These are phyloP conservation scores for Hestina assimilis DNA, from an alignment of 1,140 invertebrate species.

Conservation along the genomic window DNA sequence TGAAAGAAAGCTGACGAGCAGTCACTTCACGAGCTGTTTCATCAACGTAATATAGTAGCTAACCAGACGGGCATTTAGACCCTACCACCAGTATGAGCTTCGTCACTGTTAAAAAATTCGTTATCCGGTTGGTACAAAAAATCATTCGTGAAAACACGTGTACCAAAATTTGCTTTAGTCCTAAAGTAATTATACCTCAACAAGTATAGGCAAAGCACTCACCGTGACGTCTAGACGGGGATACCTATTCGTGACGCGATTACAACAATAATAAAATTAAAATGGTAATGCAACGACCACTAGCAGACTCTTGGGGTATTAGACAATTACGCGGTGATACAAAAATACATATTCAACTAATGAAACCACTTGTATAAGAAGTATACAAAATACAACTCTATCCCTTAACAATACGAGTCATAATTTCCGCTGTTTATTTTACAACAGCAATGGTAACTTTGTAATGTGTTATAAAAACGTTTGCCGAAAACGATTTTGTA, in stretches of 20 bases:
- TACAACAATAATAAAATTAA: constrained; percentile 59
- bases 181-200: neutral
- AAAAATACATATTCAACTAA: neutral
- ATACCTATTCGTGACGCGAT: constrained; percentile 52
- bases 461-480: constrained; percentile 43
- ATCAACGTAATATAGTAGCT: no score
- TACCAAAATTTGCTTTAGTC: neutral
- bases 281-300: constrained; percentile 61
- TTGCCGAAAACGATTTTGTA: constrained; percentile 50
- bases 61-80: no score
- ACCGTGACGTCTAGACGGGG: constrained; percentile 62
- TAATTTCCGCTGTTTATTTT: neutral
- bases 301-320: constrained; percentile 53
- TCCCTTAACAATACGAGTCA: neutral
- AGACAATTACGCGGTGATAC: constrained; percentile 52
- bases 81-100: no score
- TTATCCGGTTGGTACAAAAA: no score
- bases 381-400: constrained; percentile 15
- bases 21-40: no score
- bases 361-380: neutral
- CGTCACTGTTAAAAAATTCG: no score
- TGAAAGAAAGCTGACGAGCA: no score
- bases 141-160: no score
- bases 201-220: constrained; percentile 20
- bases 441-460: constrained; percentile 17